Conservation (phyloP, 2,113 vertebrate genomes). For the Ursus arctos region DNA sequence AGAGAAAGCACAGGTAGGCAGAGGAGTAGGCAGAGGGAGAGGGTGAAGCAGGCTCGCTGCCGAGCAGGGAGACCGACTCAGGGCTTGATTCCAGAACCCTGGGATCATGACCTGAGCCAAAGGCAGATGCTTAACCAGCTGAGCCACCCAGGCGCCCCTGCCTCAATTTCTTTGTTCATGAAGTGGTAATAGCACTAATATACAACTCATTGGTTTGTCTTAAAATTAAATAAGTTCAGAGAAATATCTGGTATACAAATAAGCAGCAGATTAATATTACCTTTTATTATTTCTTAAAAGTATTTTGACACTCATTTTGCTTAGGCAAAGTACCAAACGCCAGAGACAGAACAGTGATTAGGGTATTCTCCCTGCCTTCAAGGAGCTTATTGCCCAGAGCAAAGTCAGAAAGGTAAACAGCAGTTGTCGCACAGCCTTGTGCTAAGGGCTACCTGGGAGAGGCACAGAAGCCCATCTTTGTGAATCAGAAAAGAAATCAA, state of each 20-base stretch:
- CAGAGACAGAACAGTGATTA: background rate
- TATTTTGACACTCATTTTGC: background rate
- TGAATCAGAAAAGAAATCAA: background rate
- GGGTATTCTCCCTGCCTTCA: background rate
- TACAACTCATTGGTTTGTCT: background rate
- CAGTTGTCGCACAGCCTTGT: rapidly evolving
- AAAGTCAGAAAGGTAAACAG: background rate
- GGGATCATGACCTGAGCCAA: too few species aligned
- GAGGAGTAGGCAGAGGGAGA: too few species aligned
- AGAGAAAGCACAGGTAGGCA: too few species aligned
- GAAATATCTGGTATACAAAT: background rate
- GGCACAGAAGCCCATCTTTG: background rate
- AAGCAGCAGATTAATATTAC: background rate
- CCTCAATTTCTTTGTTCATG: background rate
- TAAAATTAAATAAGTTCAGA: conserved; percentile 4
- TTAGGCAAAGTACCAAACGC: background rate
- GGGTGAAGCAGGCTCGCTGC: too few species aligned
- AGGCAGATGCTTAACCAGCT: too few species aligned
- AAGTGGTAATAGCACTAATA: background rate
- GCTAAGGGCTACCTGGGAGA: background rate
- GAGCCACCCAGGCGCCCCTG: too few species aligned
- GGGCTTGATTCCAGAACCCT: too few species aligned
- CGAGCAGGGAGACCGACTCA: too few species aligned
- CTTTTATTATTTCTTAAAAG: background rate
- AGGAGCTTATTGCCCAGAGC: background rate